A percentile compares a stretch with the other conserved stretches of the same genome.
phyloP scores from a whole-genome alignment of 2,113 vertebrate species.

The Mugil cephalus region DNA sequence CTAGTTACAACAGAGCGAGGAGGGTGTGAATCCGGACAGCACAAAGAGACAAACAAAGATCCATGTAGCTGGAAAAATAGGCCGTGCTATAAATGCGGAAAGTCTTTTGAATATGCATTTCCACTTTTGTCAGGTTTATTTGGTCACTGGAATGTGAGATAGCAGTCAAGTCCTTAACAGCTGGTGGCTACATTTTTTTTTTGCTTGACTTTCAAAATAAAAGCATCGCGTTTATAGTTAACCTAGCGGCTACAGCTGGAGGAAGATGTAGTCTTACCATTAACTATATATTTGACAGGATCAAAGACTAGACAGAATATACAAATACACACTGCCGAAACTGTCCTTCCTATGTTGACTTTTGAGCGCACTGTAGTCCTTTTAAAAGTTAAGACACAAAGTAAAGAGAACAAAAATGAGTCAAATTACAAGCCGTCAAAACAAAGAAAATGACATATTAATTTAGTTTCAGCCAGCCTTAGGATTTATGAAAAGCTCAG shows the following conservation, averaged over 20 bases:
- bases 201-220: conserved; percentile 53
- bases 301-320: too few relatives aligned
- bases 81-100: conserved; percentile 5
- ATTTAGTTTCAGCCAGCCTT: too few relatives aligned
- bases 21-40: background rate
- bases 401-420: too few relatives aligned
- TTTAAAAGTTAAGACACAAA: background rate
- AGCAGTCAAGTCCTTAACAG: background rate
- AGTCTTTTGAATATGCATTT: background rate
- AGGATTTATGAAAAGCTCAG: too few relatives aligned
- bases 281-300: too few relatives aligned
- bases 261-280: too few relatives aligned
- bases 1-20: background rate
- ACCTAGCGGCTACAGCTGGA: too few relatives aligned
- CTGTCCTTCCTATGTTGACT: too few relatives aligned
- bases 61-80: background rate
- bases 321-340: too few relatives aligned
- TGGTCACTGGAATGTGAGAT: background rate
- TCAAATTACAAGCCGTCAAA: too few relatives aligned
- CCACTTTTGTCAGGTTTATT: conserved; percentile 10
- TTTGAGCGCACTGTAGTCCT: too few relatives aligned
- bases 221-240: background rate
- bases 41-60: conserved; percentile 1
- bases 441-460: too few relatives aligned
- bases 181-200: background rate